Conservation (phyloP, 2,797 vertebrate genomes). For the Sternarchorhynchus goeldii region DNA sequence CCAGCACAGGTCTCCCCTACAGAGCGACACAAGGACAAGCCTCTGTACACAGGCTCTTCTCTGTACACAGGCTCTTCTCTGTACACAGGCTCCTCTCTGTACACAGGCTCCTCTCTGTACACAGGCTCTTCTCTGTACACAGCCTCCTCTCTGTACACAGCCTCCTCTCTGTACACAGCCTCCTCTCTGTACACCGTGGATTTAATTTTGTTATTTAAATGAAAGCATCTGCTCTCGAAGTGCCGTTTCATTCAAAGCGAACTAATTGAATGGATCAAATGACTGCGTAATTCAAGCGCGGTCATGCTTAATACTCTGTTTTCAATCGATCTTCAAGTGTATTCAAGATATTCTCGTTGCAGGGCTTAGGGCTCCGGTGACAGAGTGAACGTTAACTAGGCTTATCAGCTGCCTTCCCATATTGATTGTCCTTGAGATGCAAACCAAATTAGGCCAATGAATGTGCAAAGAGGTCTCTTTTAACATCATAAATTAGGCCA, state of each 20-base stretch:
- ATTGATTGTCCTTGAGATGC: constrained; percentile 61
- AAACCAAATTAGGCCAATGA: constrained; percentile 59
- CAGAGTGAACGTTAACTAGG: constrained; percentile 56
- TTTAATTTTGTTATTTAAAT: constrained; percentile 52
- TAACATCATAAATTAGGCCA: constrained; percentile 50
- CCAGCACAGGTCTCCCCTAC: constrained; percentile 26
- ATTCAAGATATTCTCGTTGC: constrained; percentile 55
- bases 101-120: constrained; percentile 36
- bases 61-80: background rate
- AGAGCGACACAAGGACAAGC: background rate
- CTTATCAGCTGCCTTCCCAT: constrained; percentile 57
- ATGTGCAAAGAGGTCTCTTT: constrained; percentile 51
- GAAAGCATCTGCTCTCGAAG: constrained; percentile 42
- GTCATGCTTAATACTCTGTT: constrained; percentile 56
- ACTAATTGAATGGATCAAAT: constrained; percentile 60
- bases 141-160: constrained; percentile 29
- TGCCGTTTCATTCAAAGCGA: constrained; percentile 45
- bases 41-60: constrained; percentile 16
- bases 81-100: background rate
- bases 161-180: no score
- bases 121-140: constrained; percentile 33
- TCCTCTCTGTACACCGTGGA: constrained; percentile 34
- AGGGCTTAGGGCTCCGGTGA: constrained; percentile 55
- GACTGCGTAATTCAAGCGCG: constrained; percentile 53
- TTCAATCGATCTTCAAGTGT: constrained; percentile 56